Percentiles rank a stretch among this genome's conserved stretches.
Evolutionary conservation across 2,113 vertebrate species (phyloP).

Genomic region (Abramis brama): DNA sequence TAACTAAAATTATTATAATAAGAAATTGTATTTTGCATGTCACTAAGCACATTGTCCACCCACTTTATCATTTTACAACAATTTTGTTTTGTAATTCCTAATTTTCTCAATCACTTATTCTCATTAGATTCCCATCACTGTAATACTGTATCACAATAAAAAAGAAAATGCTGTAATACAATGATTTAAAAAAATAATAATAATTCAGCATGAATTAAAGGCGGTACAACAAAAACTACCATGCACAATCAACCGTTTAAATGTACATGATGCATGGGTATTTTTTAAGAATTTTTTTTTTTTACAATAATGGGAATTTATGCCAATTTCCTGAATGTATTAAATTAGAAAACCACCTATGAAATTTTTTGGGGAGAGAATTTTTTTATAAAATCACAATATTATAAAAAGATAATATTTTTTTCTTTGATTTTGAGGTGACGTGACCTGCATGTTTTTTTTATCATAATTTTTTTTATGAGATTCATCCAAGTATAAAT

Average conservation of each 20-base stretch:
- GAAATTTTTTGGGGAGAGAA: too few relatives aligned
- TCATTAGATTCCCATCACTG: not conserved
- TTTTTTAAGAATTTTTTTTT: not conserved
- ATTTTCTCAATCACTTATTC: not conserved
- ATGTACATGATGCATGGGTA: not conserved
- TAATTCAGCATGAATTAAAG: not conserved
- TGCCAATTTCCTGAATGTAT: not conserved
- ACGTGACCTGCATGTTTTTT: not conserved
- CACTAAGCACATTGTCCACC: not conserved
- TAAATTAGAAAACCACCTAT: too few relatives aligned
- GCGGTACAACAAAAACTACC: not conserved
- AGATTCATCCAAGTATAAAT: not conserved
- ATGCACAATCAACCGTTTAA: not conserved
- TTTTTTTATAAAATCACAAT: too few relatives aligned
- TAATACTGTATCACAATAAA: not conserved
- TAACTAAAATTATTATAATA: not conserved
- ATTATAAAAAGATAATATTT: not conserved
- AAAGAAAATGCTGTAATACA: too few relatives aligned
- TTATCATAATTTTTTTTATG: too few relatives aligned
- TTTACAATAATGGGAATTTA: not conserved
- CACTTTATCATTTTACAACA: not conserved
- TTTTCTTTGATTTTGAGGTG: too few relatives aligned
- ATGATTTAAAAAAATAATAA: not conserved
- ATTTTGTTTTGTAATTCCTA: not conserved
- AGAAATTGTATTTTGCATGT: not conserved